Evolutionary conservation across 2,888 invertebrate genomes (phyloP).

Genomic region (Caenorhabditis panamensis): DNA sequence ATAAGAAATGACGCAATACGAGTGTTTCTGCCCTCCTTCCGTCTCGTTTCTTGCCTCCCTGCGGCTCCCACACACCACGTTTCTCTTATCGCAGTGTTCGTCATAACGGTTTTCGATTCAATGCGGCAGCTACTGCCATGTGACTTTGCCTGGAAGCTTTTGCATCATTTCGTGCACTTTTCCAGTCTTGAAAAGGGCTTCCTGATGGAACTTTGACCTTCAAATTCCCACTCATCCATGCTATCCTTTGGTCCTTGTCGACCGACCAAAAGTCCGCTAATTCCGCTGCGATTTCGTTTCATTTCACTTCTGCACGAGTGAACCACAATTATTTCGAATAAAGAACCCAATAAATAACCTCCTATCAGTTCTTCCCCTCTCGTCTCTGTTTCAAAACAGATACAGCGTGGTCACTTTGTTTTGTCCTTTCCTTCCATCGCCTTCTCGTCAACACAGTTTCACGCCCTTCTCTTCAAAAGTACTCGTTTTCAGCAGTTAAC

Average conservation of each 20-base stretch:
- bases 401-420: conserved; percentile 29
- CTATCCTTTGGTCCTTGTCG: background rate
- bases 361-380: conserved; percentile 12
- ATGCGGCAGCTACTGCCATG: conserved; percentile 25
- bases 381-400: conserved; percentile 6
- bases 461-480: background rate
- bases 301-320: conserved; percentile 47
- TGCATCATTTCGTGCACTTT: conserved; percentile 26
- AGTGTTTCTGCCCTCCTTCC: background rate
- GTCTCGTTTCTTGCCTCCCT: conserved; percentile 11
- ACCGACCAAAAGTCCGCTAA: conserved; percentile 30
- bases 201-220: background rate
- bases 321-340: conserved; percentile 31
- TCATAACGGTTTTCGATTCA: conserved; percentile 37
- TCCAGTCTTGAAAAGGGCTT: background rate
- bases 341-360: conserved; percentile 26
- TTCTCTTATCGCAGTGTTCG: conserved; percentile 48
- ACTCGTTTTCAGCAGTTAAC: background rate
- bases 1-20: conserved; percentile 50
- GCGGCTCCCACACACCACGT: conserved; percentile 9
- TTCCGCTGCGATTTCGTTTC: background rate
- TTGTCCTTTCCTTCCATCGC: conserved; percentile 9
- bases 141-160: conserved; percentile 30
- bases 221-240: background rate
- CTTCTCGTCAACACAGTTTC: background rate